Base-by-base conservation (phyloP, 2,797 vertebrate species). In the Phoebastria nigripes region DNA sequence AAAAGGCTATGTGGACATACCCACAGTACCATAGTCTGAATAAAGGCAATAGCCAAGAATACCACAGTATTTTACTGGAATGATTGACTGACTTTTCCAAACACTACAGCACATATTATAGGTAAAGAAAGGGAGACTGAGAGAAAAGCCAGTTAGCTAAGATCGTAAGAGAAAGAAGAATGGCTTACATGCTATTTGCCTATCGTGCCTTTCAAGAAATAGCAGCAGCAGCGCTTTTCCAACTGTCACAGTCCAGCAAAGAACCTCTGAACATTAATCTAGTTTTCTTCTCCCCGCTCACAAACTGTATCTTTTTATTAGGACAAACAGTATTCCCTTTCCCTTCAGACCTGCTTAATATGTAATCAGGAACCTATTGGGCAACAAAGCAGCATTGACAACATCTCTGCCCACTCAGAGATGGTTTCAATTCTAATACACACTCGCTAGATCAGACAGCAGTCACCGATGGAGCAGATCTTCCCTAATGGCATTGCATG, bases 31-130 rank as follows among this genome's bases (percentile, higher is more conserved):
- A 7, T 0, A 4, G 8, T 3, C 6, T 66, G 31, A 56, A 61
- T 6, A 28, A 61, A 61, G 41, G 67, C 62, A 52, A 17, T 5
- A 55, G 55, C 49, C 39, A 49, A 49, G 69, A 37, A 31, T 3
- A 19, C 37, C 90, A 33, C 14, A 17, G 20, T 20, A 21, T 42
- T 54, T 56, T 33, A 20, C 35, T 37, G 47, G 44, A 59, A 31
- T 5, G 41, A 35, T 3, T 31, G 61, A 33, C 26, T 44, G 39
- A 25, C 67, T 76, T 80, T 29, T 8, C 87, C 67, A 24, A 71
- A 74, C 12, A 6, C 25, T 15, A 4, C 1, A 41, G 41, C 58
- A n/a, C 5, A 0, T 67, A 9, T 9, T 29, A 5, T 1, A 35
- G 25, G 41, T 19, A 41, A 78, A 62, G 51, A 61, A 56, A 51